A percentile compares a stretch with the other conserved stretches of the same genome.
These are phyloP conservation scores for Tursiops truncatus DNA, from an alignment of 2,113 vertebrate genomes.

Conservation along the genomic window DNA sequence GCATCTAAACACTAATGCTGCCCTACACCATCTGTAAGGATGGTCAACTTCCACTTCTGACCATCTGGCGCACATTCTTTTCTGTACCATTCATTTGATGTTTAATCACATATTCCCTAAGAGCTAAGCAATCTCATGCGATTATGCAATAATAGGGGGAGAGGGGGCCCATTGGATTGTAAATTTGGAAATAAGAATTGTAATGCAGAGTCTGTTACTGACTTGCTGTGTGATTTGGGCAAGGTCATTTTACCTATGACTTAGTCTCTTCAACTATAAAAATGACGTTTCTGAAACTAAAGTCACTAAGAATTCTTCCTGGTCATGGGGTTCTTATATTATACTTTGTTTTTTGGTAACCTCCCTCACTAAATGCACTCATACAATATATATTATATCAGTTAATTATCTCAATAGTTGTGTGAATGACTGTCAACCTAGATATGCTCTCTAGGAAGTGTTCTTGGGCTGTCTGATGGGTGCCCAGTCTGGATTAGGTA, in stretches of 20 bases:
- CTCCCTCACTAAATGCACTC: background rate
- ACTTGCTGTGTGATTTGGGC: background rate
- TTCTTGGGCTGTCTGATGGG: background rate
- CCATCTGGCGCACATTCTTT: background rate
- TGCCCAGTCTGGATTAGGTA: background rate
- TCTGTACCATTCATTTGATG: background rate
- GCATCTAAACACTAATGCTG: background rate
- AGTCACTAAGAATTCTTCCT: background rate
- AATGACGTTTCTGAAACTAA: conserved; percentile 44
- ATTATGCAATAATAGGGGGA: background rate
- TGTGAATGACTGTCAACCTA: background rate
- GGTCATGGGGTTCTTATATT: background rate
- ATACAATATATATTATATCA: background rate
- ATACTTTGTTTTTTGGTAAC: background rate
- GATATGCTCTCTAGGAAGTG: background rate
- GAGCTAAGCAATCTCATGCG: background rate
- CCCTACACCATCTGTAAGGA: background rate
- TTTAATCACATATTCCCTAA: background rate
- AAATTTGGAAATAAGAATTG: background rate
- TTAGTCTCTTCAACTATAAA: conserved; percentile 21
- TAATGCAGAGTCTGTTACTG: background rate
- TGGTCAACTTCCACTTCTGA: background rate
- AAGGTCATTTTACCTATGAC: background rate
- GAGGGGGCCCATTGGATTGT: background rate
- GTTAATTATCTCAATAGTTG: conserved; percentile 35